These are phyloP conservation scores for Limenitis arthemis DNA, from an alignment of 2,888 invertebrate species.

Conservation along the genomic window DNA sequence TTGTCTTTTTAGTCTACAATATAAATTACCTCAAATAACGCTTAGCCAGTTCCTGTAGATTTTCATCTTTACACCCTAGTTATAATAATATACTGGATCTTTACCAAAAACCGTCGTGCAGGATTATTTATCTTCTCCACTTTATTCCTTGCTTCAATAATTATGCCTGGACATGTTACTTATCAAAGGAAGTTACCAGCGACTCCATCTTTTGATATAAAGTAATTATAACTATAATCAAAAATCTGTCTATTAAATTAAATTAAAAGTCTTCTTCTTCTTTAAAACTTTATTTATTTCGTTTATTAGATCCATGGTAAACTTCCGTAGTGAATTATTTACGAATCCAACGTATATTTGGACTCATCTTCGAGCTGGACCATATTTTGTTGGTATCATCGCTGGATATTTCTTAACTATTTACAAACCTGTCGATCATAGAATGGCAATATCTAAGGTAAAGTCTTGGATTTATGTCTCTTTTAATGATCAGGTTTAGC, in stretches of 20 bases:
- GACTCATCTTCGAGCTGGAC: constrained; percentile 29
- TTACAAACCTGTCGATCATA: constrained; percentile 31
- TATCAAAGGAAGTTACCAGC: constrained; percentile 12
- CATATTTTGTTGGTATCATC: constrained; percentile 31
- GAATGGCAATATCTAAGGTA: constrained; percentile 32
- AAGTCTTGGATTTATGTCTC: background rate
- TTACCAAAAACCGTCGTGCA: constrained; percentile 13
- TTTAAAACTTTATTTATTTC: too few relatives aligned
- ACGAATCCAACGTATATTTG: constrained; percentile 23
- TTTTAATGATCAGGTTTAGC: too few relatives aligned
- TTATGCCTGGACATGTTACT: constrained; percentile 17
- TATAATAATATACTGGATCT: constrained; percentile 27
- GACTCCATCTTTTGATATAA: constrained; percentile 12
- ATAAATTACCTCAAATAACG: too few relatives aligned
- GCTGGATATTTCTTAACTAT: constrained; percentile 30
- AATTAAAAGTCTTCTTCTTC: too few relatives aligned
- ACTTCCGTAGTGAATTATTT: background rate
- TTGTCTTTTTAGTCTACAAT: too few relatives aligned
- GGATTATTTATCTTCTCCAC: constrained; percentile 19
- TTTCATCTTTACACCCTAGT: constrained; percentile 30
- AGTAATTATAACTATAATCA: too few relatives aligned
- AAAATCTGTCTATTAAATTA: background rate
- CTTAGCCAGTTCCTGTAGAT: too few relatives aligned
- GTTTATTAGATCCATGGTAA: too few relatives aligned
- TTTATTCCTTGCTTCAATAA: constrained; percentile 9